Conservation (phyloP, 2,113 vertebrate species). For the Polypterus senegalus region DNA sequence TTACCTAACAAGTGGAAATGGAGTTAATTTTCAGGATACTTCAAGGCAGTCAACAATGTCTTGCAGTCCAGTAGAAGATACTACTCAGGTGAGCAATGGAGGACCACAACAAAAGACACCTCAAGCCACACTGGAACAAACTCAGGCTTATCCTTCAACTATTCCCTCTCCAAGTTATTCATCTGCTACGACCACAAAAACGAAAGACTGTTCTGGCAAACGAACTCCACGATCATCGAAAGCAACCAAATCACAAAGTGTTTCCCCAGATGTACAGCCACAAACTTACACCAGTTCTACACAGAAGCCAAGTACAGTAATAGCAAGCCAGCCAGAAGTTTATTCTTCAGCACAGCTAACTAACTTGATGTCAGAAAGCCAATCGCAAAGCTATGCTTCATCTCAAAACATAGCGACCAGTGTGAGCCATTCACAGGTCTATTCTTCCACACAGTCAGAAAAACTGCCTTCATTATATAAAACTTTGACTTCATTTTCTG, state of each 20-base stretch:
- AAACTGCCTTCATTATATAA: conserved; percentile 82
- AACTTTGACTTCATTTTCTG: conserved; percentile 68
- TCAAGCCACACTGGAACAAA: conserved; percentile 59
- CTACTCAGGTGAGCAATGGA: conserved; percentile 71
- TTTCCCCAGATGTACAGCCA: conserved; percentile 61
- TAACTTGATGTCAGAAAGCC: conserved; percentile 71
- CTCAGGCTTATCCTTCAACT: conserved; percentile 66
- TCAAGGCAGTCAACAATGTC: conserved; percentile 67
- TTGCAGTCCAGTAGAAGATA: conserved; percentile 67
- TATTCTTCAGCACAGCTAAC: conserved; percentile 78
- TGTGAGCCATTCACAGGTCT: conserved; percentile 70
- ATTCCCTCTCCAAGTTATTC: conserved; percentile 64
- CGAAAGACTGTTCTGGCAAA: conserved; percentile 69
- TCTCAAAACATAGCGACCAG: conserved; percentile 58
- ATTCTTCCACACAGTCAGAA: conserved; percentile 65
- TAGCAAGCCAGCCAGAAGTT: conserved; percentile 77
- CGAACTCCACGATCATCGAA: conserved; percentile 55
- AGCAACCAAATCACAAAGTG: conserved; percentile 60
- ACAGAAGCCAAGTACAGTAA: conserved; percentile 79
- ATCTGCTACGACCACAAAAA: conserved; percentile 56
- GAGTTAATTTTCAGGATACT: conserved; percentile 73
- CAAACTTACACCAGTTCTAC: conserved; percentile 74
- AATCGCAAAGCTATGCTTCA: conserved; percentile 73
- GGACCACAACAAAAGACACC: conserved; percentile 69
- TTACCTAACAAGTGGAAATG: conserved; percentile 60